phyloP scores from a whole-genome alignment of 2,888 invertebrate genomes.

The Philaethria dido region DNA sequence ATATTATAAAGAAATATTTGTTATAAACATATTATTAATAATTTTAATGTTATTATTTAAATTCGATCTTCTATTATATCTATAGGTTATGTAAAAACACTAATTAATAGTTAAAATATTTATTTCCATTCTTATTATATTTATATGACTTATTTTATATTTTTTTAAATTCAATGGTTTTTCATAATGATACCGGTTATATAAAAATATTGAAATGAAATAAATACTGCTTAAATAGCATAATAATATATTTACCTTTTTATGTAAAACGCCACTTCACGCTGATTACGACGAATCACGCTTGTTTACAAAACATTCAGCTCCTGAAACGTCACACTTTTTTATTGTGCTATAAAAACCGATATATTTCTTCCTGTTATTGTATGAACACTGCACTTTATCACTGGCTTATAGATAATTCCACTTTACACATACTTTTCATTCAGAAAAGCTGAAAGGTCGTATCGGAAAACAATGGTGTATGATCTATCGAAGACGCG shows the following conservation, averaged over 20 bases:
- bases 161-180: not conserved
- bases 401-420: slow-evolving; percentile 25
- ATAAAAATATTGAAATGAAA: not conserved
- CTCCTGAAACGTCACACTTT: slow-evolving; percentile 48
- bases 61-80: too few species aligned
- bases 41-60: too few species aligned
- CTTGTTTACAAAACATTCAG: slow-evolving; percentile 53
- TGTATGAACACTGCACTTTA: slow-evolving; percentile 43
- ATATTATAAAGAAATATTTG: too few species aligned
- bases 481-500: slow-evolving; percentile 65
- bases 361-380: slow-evolving; percentile 23
- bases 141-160: too few species aligned
- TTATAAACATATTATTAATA: too few species aligned
- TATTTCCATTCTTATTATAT: too few species aligned
- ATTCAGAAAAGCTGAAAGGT: slow-evolving; percentile 76
- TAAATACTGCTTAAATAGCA: not conserved
- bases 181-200: not conserved
- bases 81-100: too few species aligned
- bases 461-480: slow-evolving; percentile 62
- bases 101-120: too few species aligned
- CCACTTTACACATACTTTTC: slow-evolving; percentile 69
- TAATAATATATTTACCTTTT: slow-evolving; percentile 40
- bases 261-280: slow-evolving; percentile 35
- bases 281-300: slow-evolving; percentile 40
- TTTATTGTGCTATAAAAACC: slow-evolving; percentile 22